These are phyloP conservation scores for Hydractinia symbiolongicarpus DNA, from an alignment of 30 jellyfish, hydroid and myxozoan genomes.

Conservation along the genomic window DNA sequence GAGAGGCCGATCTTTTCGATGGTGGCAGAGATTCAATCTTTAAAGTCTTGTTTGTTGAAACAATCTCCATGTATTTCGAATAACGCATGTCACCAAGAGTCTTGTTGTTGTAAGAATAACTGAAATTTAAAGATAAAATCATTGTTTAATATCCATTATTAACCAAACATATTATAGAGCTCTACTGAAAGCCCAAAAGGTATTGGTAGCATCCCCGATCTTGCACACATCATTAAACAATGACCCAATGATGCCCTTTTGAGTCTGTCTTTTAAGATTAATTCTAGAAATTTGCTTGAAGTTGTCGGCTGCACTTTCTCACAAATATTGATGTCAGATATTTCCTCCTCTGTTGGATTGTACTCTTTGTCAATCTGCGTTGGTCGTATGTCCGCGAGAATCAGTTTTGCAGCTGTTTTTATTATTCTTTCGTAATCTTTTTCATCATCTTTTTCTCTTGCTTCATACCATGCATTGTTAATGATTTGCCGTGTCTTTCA, in stretches of 20 bases:
- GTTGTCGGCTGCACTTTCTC: too few species aligned
- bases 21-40: slow-evolving; percentile 5
- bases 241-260: too few species aligned
- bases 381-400: too few species aligned
- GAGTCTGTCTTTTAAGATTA: too few species aligned
- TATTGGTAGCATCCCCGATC: too few species aligned
- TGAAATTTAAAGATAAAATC: too few species aligned
- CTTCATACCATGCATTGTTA: slow-evolving; percentile 6
- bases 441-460: slow-evolving; percentile 8
- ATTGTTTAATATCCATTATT: not conserved
- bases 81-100: too few species aligned
- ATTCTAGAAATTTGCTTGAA: too few species aligned
- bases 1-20: slow-evolving; percentile 1
- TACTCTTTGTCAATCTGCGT: not conserved
- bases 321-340: too few species aligned
- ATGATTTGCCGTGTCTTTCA: slow-evolving; percentile 12
- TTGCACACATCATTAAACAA: not conserved
- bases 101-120: too few species aligned
- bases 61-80: too few species aligned
- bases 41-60: slow-evolving; percentile 2
- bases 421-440: slow-evolving; percentile 19
- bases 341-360: not conserved
- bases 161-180: not conserved
- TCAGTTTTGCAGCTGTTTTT: slow-evolving; percentile 24
- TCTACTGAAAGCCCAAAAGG: too few species aligned